A percentile compares a stretch with the other conserved stretches of the same genome.
Conservation (phyloP, 2,113 vertebrate genomes). For the Archocentrus centrarchus region DNA sequence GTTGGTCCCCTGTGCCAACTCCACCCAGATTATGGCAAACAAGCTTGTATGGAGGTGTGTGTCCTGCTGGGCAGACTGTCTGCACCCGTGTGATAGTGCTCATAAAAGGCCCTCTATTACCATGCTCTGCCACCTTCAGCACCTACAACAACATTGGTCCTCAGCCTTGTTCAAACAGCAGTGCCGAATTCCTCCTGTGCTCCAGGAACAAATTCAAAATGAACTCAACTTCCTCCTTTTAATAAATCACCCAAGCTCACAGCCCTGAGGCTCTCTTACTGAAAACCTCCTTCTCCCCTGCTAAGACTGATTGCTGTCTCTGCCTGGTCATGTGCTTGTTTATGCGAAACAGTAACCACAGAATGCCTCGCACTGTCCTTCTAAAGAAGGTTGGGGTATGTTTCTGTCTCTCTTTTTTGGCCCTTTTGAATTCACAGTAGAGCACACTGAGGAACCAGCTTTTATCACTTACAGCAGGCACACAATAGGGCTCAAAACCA, state of each 20-base stretch:
- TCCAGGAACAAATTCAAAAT: slow-evolving; percentile 75
- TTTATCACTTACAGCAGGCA: slow-evolving; percentile 68
- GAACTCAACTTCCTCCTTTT: slow-evolving; percentile 78
- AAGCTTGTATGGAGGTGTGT: slow-evolving; percentile 4
- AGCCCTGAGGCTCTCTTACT: not conserved
- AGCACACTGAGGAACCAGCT: slow-evolving; percentile 48
- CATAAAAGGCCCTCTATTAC: slow-evolving; percentile 77
- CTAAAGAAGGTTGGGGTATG: slow-evolving; percentile 16
- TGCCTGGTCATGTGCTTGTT: slow-evolving; percentile 55
- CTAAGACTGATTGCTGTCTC: slow-evolving; percentile 69
- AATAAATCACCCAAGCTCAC: slow-evolving; percentile 79
- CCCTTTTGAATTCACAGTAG: slow-evolving; percentile 21
- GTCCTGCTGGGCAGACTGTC: slow-evolving; percentile 37
- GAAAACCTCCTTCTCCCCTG: slow-evolving; percentile 49
- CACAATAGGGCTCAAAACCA: slow-evolving; percentile 45
- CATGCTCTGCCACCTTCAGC: slow-evolving; percentile 78
- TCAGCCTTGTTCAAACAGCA: slow-evolving; percentile 50
- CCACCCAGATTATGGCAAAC: slow-evolving; percentile 12
- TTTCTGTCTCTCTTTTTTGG: not conserved
- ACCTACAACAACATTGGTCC: slow-evolving; percentile 78
- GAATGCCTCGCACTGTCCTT: slow-evolving; percentile 22
- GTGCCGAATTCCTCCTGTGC: slow-evolving; percentile 67
- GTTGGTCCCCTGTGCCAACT: slow-evolving; percentile 3
- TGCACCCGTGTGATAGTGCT: slow-evolving; percentile 63
- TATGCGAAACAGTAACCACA: slow-evolving; percentile 46